Evolutionary conservation across 2,797 vertebrate species (phyloP).

Genomic region (Myotis planiceps): DNA sequence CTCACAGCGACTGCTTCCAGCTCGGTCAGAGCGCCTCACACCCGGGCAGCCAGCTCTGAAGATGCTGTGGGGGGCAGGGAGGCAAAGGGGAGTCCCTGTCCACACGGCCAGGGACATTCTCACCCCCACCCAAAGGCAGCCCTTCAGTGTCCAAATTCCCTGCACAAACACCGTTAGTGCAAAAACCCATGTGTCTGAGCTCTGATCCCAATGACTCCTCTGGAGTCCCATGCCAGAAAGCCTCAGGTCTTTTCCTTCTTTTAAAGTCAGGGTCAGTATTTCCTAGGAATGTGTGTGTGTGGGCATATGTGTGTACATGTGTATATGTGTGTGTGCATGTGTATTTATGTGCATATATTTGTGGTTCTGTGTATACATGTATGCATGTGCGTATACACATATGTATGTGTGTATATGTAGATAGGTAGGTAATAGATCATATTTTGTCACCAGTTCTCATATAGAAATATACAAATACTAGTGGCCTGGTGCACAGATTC

Average conservation of each 20-base stretch:
- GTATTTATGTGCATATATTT: background rate
- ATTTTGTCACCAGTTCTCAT: background rate
- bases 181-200: rapidly evolving
- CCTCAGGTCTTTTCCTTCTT: too few relatives aligned
- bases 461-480: background rate
- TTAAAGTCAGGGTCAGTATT: background rate
- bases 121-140: background rate
- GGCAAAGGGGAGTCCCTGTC: background rate
- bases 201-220: rapidly evolving
- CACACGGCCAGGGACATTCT: background rate
- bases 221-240: too few relatives aligned
- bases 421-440: background rate
- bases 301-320: background rate
- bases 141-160: rapidly evolving
- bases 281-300: background rate
- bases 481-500: too few relatives aligned
- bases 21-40: rapidly evolving
- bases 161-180: too few relatives aligned
- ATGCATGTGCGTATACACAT: too few relatives aligned
- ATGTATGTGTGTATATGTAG: background rate
- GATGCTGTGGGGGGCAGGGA: background rate
- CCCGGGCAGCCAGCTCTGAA: background rate
- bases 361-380: too few relatives aligned
- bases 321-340: background rate
- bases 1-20: rapidly evolving